Percentiles rank a stretch among this genome's conserved stretches.
Evolutionary conservation across 1,140 invertebrate genomes (phyloP).

Genomic region (Thaumetopoea pityocampa): DNA sequence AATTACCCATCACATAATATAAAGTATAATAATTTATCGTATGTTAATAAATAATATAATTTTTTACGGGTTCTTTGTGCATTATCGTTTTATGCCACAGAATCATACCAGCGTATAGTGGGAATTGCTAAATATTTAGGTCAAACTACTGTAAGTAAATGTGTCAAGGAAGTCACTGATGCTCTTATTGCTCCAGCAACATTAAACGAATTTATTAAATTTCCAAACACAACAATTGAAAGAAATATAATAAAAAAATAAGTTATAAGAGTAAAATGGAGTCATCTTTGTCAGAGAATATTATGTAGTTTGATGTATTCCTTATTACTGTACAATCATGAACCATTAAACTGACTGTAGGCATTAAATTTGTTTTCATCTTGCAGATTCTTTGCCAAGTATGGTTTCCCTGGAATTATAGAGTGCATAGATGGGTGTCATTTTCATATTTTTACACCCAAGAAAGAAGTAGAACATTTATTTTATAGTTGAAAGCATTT

Average conservation of each 20-base stretch:
- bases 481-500: neutral
- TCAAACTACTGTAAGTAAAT: slow-evolving; percentile 13
- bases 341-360: neutral
- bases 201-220: slow-evolving; percentile 2
- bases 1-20: neutral
- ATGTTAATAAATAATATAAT: neutral
- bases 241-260: slow-evolving; percentile 3
- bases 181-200: slow-evolving; percentile 2
- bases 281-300: too few relatives aligned
- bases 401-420: too few relatives aligned
- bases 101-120: slow-evolving; percentile 11
- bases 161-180: slow-evolving; percentile 4
- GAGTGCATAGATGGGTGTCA: too few relatives aligned
- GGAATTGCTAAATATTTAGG: slow-evolving; percentile 12
- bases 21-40: neutral
- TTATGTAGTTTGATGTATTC: neutral
- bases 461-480: neutral
- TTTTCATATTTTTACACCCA: neutral
- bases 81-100: slow-evolving; percentile 17
- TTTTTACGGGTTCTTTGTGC: slow-evolving; percentile 8
- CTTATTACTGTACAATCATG: neutral
- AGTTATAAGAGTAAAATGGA: too few relatives aligned
- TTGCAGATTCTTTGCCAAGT: slow-evolving; percentile 1
- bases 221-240: neutral
- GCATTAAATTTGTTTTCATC: neutral